Evolutionary conservation across 2,113 vertebrate genomes (phyloP).

Genomic region (Otolemur garnettii): DNA sequence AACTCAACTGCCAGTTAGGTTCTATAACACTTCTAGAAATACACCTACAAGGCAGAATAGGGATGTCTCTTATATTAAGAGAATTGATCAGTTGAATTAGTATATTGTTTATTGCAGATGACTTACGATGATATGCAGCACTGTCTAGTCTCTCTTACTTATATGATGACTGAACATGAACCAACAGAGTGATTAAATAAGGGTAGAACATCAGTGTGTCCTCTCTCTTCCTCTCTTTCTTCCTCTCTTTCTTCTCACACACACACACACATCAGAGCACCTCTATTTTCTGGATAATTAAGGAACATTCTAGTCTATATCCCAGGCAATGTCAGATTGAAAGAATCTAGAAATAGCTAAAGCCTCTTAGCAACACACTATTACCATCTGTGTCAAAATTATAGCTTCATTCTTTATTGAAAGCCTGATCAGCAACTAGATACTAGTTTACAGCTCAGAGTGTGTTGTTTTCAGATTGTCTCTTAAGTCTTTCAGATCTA

Average conservation of each 20-base stretch:
- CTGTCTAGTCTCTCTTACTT: conserved; percentile 47
- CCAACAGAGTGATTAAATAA: not conserved
- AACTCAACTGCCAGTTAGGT: not conserved
- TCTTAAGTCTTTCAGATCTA: not conserved
- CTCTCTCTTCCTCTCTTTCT: too few species aligned
- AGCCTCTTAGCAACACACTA: not conserved
- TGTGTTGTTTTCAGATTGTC: not conserved
- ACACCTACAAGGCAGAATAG: not conserved
- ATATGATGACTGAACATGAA: conserved; percentile 71
- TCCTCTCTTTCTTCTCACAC: too few species aligned
- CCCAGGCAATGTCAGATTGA: not conserved
- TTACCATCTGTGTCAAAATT: not conserved
- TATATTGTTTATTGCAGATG: conserved; percentile 73
- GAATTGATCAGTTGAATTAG: conserved; percentile 22
- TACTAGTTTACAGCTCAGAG: not conserved
- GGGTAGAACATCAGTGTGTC: not conserved
- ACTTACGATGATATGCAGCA: conserved; percentile 65
- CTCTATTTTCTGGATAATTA: not conserved
- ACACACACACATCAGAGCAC: not conserved
- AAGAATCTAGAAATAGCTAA: not conserved
- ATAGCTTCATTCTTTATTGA: not conserved
- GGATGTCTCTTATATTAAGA: conserved; percentile 32
- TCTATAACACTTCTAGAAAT: conserved; percentile 2
- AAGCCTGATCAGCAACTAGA: not conserved
- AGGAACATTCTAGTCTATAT: not conserved